Percentiles rank a stretch among this genome's conserved stretches.
Conservation (phyloP, 2,797 vertebrate species). For the Margarornis squamiger region DNA sequence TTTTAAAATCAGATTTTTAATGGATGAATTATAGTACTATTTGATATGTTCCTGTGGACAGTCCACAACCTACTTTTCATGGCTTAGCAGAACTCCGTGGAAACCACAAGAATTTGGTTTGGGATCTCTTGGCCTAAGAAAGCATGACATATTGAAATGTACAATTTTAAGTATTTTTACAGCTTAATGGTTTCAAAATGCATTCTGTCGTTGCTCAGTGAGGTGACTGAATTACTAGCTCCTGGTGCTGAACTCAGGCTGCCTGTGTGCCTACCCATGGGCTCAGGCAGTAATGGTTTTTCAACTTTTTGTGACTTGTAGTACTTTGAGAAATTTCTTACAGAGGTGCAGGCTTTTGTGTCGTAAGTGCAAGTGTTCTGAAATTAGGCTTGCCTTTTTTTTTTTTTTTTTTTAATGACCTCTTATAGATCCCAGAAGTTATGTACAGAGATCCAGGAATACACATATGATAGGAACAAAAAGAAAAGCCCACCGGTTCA, state of each 20-base stretch:
- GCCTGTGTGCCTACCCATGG: not conserved
- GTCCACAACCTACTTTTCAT: not conserved
- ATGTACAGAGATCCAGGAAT: not conserved
- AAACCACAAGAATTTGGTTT: conserved; percentile 43
- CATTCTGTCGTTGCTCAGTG: not conserved
- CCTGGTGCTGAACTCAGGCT: not conserved
- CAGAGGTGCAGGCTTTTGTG: not conserved
- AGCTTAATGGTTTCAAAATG: not conserved
- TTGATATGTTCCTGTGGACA: not conserved
- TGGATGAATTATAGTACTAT: not conserved
- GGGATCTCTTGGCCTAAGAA: conserved; percentile 11
- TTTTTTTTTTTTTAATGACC: not conserved
- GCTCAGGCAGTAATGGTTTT: not conserved
- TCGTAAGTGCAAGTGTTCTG: not conserved
- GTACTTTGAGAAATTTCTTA: not conserved
- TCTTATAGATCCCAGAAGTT: not conserved
- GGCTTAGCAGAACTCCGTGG: conserved; percentile 17
- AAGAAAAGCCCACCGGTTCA: not conserved
- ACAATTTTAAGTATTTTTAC: conserved; percentile 42
- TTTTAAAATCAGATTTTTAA: not conserved
- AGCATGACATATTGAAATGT: conserved; percentile 5
- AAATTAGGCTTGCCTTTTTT: not conserved
- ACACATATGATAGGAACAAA: not conserved
- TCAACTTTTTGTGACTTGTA: not conserved
- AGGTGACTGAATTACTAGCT: not conserved